Conservation (phyloP, 2,113 vertebrate genomes). For the Psittacus erithacus region DNA sequence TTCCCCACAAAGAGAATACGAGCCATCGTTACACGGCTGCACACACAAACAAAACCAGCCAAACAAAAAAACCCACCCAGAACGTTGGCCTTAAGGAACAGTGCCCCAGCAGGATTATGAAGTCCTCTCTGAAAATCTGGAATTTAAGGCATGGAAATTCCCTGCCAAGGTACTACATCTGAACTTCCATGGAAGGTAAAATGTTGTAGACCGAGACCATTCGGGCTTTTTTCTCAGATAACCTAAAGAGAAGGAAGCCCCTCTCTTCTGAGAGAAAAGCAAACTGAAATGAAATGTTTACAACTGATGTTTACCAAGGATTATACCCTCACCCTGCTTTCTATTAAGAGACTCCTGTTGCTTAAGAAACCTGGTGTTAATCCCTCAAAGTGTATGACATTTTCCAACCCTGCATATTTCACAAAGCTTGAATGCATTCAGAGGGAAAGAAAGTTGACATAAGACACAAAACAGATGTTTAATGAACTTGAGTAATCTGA, state of each 20-base stretch:
- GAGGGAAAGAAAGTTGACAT: slow-evolving; percentile 18
- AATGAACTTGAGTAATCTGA: slow-evolving; percentile 41
- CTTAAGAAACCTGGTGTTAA: slow-evolving; percentile 35
- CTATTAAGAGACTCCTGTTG: neutral
- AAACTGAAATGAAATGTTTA: slow-evolving; percentile 18
- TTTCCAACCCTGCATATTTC: slow-evolving; percentile 1
- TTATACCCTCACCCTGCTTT: slow-evolving; percentile 25
- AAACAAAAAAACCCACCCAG: neutral
- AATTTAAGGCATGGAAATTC: neutral
- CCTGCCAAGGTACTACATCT: neutral
- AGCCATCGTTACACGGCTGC: neutral
- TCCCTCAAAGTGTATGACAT: slow-evolving; percentile 25
- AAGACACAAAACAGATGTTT: slow-evolving; percentile 50
- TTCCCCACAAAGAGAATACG: neutral
- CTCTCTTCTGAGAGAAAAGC: neutral
- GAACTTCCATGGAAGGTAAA: neutral
- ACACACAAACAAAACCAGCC: neutral
- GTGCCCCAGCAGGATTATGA: neutral
- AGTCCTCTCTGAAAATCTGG: neutral
- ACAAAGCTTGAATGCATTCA: slow-evolving; percentile 26
- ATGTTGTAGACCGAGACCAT: neutral
- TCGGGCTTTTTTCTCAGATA: neutral
- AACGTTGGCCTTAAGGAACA: neutral
- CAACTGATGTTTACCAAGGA: neutral
- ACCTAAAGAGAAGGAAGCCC: neutral